Evolutionary conservation across 2,888 invertebrate genomes (phyloP).

Genomic region (Hermaeophaga mercurialis): DNA sequence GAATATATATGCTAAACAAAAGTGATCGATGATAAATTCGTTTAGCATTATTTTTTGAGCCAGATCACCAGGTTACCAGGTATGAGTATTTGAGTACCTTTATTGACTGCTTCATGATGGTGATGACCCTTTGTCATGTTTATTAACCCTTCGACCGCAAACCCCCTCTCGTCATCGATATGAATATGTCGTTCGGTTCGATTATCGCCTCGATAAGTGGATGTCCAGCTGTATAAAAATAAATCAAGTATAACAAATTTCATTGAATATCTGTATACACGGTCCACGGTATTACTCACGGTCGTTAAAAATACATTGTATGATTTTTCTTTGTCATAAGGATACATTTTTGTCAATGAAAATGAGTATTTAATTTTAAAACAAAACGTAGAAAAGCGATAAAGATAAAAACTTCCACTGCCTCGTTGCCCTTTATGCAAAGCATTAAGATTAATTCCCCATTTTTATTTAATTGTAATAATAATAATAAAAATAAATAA

Average conservation of each 20-base stretch:
- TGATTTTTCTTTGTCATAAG: no score
- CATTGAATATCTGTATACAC: conserved; percentile 11
- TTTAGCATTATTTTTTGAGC: conserved; percentile 19
- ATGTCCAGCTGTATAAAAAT: conserved; percentile 37
- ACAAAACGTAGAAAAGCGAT: no score
- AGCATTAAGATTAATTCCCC: no score
- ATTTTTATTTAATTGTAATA: no score
- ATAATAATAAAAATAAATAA: no score
- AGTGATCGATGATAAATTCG: conserved; percentile 18
- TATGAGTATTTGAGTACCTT: conserved; percentile 34
- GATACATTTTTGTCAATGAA: no score
- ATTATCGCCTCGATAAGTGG: conserved; percentile 40
- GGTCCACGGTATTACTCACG: neutral
- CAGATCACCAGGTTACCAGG: conserved; percentile 1
- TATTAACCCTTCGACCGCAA: conserved; percentile 38
- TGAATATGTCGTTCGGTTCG: conserved; percentile 39
- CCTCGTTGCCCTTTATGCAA: no score
- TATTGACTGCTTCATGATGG: conserved; percentile 45
- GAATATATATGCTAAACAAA: no score
- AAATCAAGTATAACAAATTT: conserved; percentile 29
- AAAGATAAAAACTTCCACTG: no score
- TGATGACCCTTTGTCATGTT: conserved; percentile 53
- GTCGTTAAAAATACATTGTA: neutral
- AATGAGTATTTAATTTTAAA: no score
- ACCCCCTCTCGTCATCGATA: conserved; percentile 35